A percentile compares a stretch with the other conserved stretches of the same genome.
Conservation (phyloP, 2,888 invertebrate genomes). For the Caenorhabditis zanzibari region DNA sequence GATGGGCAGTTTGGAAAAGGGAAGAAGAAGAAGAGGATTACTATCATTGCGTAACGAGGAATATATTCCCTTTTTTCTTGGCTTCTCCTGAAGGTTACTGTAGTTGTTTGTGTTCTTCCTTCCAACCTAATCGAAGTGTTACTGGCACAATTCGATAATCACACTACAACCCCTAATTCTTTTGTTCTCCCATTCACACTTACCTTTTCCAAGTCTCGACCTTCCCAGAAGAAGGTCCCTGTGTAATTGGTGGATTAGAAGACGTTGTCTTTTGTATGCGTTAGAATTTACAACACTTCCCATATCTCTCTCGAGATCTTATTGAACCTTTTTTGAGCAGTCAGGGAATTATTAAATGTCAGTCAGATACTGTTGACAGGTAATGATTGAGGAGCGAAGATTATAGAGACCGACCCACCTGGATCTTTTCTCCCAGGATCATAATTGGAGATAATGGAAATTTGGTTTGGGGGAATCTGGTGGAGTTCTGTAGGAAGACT, state of each 20-base stretch:
- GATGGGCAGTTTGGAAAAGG: slow-evolving; percentile 35
- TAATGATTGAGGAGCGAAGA: too few species aligned
- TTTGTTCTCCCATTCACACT: neutral
- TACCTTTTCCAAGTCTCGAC: slow-evolving; percentile 8
- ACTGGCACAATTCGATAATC: neutral
- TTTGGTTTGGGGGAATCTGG: too few species aligned
- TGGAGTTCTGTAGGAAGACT: too few species aligned
- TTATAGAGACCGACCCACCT: too few species aligned
- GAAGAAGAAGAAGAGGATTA: slow-evolving; percentile 45
- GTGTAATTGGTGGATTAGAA: neutral
- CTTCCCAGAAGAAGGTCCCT: neutral
- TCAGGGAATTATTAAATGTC: too few species aligned
- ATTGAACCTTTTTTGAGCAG: too few species aligned
- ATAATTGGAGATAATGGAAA: too few species aligned
- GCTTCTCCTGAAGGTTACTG: slow-evolving; percentile 35
- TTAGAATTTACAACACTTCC: neutral
- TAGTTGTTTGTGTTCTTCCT: neutral
- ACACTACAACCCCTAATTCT: too few species aligned
- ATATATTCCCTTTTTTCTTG: slow-evolving; percentile 18
- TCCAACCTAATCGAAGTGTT: too few species aligned
- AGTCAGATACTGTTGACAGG: too few species aligned
- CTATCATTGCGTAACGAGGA: slow-evolving; percentile 58
- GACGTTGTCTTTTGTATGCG: neutral
- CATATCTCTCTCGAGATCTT: too few species aligned
- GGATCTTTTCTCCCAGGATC: too few species aligned